phyloP scores from a whole-genome alignment of 2,113 vertebrate species.

The Epinephelus fuscoguttatus region DNA sequence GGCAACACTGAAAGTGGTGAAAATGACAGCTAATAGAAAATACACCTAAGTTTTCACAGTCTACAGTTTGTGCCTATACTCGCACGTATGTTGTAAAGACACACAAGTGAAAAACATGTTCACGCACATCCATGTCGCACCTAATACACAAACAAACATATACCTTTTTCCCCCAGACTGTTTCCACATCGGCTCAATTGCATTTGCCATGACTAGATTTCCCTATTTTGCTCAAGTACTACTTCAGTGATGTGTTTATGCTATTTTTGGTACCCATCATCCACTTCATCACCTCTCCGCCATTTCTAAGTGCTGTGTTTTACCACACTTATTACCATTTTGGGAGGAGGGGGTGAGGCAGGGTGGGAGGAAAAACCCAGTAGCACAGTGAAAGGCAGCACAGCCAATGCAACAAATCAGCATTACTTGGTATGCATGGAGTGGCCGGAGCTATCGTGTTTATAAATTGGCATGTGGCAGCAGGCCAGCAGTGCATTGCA shows the following conservation, averaged over 20 bases:
- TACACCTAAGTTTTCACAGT: background rate
- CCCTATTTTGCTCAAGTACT: conserved; percentile 38
- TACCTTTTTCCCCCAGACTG: background rate
- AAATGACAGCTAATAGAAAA: background rate
- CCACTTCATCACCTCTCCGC: conserved; percentile 67
- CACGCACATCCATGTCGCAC: background rate
- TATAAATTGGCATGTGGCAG: conserved; percentile 85
- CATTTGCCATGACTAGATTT: conserved; percentile 5
- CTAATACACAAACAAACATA: background rate
- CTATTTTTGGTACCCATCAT: conserved; percentile 57
- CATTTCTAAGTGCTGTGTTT: conserved; percentile 73
- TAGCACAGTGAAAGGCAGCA: conserved; percentile 53
- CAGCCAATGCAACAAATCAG: conserved; percentile 81
- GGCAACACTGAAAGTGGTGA: background rate
- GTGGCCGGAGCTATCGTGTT: conserved; percentile 73
- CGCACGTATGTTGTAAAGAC: background rate
- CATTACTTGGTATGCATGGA: conserved; percentile 82
- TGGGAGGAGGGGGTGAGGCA: conserved; percentile 30
- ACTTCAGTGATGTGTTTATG: conserved; percentile 22
- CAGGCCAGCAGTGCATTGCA: conserved; percentile 83
- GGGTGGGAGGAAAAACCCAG: conserved; percentile 34
- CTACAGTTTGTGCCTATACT: background rate
- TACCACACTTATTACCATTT: conserved; percentile 69
- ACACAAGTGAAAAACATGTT: background rate
- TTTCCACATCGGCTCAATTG: background rate